Evolutionary conservation across 1,140 invertebrate species (phyloP).

Genomic region (Leptonema lineaticorne): DNA sequence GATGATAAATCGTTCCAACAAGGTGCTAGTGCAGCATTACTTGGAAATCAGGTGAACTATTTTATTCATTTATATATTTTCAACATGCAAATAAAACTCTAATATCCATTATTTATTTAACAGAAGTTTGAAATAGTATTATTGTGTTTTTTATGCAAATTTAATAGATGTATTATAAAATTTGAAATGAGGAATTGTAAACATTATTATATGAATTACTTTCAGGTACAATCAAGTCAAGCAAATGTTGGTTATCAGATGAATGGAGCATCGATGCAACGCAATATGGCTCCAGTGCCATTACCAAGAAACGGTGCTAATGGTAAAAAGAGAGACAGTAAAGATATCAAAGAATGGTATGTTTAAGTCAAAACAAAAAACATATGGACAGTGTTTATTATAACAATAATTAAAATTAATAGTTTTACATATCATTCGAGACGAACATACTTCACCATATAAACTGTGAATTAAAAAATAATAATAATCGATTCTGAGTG

Average conservation of each 20-base stretch:
- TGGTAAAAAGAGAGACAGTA: conserved; percentile 76
- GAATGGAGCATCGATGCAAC: conserved; percentile 39
- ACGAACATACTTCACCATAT: neutral
- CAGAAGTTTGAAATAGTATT: no score
- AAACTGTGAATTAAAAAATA: neutral
- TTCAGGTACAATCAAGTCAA: conserved; percentile 38
- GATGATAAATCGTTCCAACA: conserved; percentile 76
- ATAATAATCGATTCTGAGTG: neutral
- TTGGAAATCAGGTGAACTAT: conserved; percentile 61
- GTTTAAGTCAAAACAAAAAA: no score
- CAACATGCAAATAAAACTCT: no score
- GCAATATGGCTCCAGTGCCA: conserved; percentile 41
- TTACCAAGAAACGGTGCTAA: conserved; percentile 54
- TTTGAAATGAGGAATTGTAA: neutral
- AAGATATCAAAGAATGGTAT: conserved; percentile 94
- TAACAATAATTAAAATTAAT: no score
- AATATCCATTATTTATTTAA: no score
- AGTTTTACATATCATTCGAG: neutral
- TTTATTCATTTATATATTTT: conserved; percentile 44
- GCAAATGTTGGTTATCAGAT: conserved; percentile 41
- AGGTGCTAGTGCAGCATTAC: conserved; percentile 72
- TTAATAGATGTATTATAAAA: neutral
- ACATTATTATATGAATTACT: conserved; percentile 27
- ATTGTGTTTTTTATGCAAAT: neutral
- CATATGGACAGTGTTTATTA: neutral